phyloP scores from a whole-genome alignment of 1,140 invertebrate species.

The Drosophila ambigua region DNA sequence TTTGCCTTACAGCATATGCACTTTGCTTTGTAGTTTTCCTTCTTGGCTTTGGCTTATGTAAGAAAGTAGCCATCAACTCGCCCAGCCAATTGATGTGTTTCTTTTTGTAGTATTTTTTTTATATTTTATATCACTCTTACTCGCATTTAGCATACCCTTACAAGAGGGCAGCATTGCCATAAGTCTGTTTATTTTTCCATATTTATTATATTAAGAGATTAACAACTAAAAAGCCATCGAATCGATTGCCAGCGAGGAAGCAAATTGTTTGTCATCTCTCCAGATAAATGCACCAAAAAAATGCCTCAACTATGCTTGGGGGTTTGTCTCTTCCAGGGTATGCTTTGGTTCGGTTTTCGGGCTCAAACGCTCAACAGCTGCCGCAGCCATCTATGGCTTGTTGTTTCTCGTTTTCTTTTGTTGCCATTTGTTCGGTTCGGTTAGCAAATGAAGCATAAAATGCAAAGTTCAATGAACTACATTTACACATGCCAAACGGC shows the following conservation, averaged over 20 bases:
- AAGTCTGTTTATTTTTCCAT: no score
- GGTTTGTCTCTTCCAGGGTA: no score
- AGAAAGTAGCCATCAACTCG: slow-evolving; percentile 17
- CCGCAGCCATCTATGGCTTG: neutral
- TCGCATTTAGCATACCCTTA: slow-evolving; percentile 2
- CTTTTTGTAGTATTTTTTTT: no score
- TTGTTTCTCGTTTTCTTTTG: slow-evolving; percentile 32
- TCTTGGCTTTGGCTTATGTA: neutral
- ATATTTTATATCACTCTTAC: neutral
- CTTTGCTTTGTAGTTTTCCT: slow-evolving; percentile 5
- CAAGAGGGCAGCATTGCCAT: no score
- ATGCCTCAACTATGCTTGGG: no score
- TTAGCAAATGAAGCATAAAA: slow-evolving; percentile 72
- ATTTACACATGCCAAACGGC: slow-evolving; percentile 59
- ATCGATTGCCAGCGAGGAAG: no score
- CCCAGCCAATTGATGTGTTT: slow-evolving; percentile 6
- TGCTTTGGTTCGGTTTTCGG: no score
- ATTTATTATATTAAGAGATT: no score
- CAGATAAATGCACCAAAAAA: no score
- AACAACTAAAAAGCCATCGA: no score
- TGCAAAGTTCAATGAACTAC: slow-evolving; percentile 66
- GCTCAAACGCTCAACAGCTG: no score
- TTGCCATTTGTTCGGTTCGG: slow-evolving; percentile 55
- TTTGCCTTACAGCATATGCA: neutral
- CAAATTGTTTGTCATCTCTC: no score